Base-by-base conservation (phyloP, 2,888 invertebrate genomes). In the Drosophila differens region DNA sequence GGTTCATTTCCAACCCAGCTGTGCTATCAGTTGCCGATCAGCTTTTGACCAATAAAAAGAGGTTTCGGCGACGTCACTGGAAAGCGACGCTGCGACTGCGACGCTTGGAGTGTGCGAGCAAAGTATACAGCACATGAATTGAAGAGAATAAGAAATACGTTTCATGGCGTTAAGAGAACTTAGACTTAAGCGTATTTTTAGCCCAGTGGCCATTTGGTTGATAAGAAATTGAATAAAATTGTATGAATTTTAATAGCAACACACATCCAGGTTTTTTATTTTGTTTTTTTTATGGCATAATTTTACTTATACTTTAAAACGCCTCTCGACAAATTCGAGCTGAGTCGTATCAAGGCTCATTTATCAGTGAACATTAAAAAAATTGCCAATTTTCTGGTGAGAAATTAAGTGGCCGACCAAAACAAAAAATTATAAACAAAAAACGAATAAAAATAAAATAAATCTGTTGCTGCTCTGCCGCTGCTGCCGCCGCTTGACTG, bases 21-120 rank as follows among this genome's bases (percentile, higher is more conserved):
- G 85, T 79, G 82, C 82, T 90, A 91, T 85, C 83, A 83, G 87
- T 87, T 89, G 91, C 83, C 83, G 89, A 88, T 88, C 85, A 85
- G 77, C 77, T 82, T 89, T 91, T 87, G 89, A 82, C 91, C 91
- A 91, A 91, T 91, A 91, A 91, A 91, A 91, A 91, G 76, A 77
- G 78, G 82, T 66, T 79, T 76, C 41, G 69, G 51, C 70, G 72
- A 72, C 74, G 83, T 67, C 82, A 44, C 90, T 88, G 84, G 86
- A 83, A 89, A 54, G 74, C 65, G 58, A 47, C 73, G 74, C 60
- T 44, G 79, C 49, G 61, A 67, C 81, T 63, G 64, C 82, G 57
- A 49, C 64, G 77, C 12, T 14, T 9, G 67, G 55, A 58, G 70
- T 39, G 41, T 22, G 51, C 44, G 62, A 54, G 61, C 60, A 22